A percentile compares a stretch with the other conserved stretches of the same genome.
These are phyloP conservation scores for Lophotis ruficrista DNA, from an alignment of 2,113 vertebrate species.

Conservation along the genomic window DNA sequence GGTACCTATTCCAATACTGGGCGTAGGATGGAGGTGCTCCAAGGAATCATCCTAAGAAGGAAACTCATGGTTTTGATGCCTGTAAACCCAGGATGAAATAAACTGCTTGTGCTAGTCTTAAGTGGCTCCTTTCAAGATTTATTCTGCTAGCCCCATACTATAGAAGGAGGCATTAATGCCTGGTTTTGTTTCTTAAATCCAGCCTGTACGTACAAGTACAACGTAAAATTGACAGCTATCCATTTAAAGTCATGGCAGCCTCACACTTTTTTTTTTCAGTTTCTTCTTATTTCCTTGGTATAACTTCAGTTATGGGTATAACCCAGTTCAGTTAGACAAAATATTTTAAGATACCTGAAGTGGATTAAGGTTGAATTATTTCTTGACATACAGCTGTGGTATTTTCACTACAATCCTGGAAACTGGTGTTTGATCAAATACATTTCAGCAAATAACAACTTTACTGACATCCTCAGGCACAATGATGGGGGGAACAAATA, in stretches of 20 bases:
- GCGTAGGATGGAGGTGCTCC: neutral
- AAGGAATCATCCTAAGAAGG: neutral
- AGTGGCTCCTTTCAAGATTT: neutral
- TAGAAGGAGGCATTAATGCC: neutral
- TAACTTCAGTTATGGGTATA: neutral
- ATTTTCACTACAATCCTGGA: neutral
- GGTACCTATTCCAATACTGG: neutral
- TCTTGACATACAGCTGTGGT: neutral
- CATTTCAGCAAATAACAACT: neutral
- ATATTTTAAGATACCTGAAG: neutral
- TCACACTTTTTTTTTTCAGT: too few species aligned
- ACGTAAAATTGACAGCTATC: neutral
- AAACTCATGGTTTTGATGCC: neutral
- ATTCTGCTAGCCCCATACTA: neutral
- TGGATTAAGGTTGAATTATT: neutral
- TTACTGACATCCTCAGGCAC: neutral
- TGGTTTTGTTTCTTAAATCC: neutral
- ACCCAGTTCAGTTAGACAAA: neutral
- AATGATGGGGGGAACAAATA: rapidly evolving
- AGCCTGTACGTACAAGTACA: neutral
- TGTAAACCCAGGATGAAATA: neutral
- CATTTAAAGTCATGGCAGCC: neutral
- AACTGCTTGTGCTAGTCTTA: neutral
- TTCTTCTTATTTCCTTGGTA: neutral
- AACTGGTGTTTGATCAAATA: neutral